Conservation (phyloP, 2,797 vertebrate genomes). For the Netta rufina region DNA sequence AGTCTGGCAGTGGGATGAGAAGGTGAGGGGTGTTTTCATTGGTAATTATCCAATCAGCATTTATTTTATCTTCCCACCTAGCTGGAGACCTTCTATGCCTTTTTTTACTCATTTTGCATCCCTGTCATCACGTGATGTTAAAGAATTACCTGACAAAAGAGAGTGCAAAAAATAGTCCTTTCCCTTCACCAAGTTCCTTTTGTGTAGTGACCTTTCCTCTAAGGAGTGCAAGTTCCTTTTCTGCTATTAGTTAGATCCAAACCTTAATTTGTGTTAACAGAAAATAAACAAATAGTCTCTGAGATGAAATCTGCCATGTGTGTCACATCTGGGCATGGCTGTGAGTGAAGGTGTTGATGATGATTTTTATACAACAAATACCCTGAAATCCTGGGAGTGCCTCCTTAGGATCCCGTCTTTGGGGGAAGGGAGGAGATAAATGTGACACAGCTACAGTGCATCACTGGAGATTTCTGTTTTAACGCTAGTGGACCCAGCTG, state of each 20-base stretch:
- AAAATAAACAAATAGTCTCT: background rate
- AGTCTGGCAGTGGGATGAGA: constrained; percentile 99
- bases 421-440: background rate
- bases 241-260: background rate
- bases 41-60: background rate
- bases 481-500: constrained; percentile 92
- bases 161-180: background rate
- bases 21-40: constrained; percentile 81
- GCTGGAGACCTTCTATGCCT: background rate
- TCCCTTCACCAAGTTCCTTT: background rate
- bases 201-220: background rate
- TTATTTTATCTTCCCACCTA: background rate
- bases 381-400: background rate
- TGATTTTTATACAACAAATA: background rate
- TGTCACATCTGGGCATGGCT: background rate
- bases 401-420: background rate
- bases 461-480: background rate
- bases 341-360: background rate
- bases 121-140: background rate
- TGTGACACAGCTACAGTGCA: rapidly evolving
- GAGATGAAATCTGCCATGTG: rapidly evolving
- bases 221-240: background rate
- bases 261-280: background rate
- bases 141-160: background rate
- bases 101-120: background rate